These are phyloP conservation scores for Cryptus viduatorius DNA, from an alignment of 2,888 invertebrate species.

Conservation along the genomic window DNA sequence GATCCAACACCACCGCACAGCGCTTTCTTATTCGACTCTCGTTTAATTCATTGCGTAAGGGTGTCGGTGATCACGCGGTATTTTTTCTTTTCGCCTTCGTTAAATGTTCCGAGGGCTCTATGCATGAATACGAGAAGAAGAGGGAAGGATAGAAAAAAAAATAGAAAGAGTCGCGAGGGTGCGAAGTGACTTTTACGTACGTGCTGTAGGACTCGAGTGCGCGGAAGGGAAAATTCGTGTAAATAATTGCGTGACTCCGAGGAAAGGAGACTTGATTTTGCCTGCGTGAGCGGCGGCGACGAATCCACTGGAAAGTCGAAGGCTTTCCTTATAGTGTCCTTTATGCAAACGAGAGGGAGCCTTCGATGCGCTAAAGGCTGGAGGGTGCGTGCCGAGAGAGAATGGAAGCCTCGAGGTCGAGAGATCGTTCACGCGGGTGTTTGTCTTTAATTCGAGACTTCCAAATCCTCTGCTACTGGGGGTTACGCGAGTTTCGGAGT, in stretches of 20 bases:
- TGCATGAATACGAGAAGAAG: background rate
- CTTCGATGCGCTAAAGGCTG: conserved; percentile 55
- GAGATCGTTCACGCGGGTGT: conserved; percentile 57
- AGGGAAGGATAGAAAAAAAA: background rate
- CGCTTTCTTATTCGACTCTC: conserved; percentile 22
- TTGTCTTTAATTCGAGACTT: conserved; percentile 53
- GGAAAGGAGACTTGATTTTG: conserved; percentile 43
- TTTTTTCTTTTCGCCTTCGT: background rate
- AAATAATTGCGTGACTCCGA: conserved; percentile 66
- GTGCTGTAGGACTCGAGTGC: background rate
- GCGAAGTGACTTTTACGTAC: background rate
- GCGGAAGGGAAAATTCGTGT: conserved; percentile 51
- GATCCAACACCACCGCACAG: background rate
- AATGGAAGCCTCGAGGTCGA: conserved; percentile 26
- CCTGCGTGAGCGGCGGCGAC: conserved; percentile 34
- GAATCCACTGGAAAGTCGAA: conserved; percentile 40
- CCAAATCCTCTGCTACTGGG: conserved; percentile 14
- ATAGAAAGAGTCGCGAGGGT: conserved; percentile 9
- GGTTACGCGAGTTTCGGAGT: conserved; percentile 26
- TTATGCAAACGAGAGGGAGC: conserved; percentile 73
- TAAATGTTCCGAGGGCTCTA: background rate
- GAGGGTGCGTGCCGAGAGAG: conserved; percentile 48
- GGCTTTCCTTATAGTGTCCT: conserved; percentile 69
- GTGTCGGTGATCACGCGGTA: conserved; percentile 32
- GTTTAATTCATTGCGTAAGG: conserved; percentile 29